Percentiles rank a stretch among this genome's conserved stretches.
Conservation (phyloP, 2,888 invertebrate species). For the Noctua janthina region DNA sequence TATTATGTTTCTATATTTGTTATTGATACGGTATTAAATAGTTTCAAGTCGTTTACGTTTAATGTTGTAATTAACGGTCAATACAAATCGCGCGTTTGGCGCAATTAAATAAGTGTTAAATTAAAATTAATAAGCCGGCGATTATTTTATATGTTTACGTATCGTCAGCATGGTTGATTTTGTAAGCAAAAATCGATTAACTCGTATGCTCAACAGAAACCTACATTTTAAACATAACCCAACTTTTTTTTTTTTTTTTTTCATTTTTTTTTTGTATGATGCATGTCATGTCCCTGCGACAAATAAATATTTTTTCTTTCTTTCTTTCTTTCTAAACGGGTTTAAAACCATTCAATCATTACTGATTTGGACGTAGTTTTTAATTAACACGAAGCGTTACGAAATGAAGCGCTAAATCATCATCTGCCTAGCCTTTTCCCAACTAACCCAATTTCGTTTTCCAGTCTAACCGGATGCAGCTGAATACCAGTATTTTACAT, state of each 20-base stretch:
- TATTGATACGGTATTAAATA: slow-evolving; percentile 31
- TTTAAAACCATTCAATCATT: background rate
- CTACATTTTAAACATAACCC: no score
- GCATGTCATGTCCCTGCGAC: no score
- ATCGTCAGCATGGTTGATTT: background rate
- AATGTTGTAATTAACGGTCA: background rate
- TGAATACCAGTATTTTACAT: no score
- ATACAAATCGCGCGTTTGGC: no score
- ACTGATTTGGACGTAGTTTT: background rate
- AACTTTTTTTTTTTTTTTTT: no score
- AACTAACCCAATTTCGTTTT: no score
- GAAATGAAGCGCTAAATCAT: no score
- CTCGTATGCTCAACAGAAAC: background rate
- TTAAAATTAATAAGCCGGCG: slow-evolving; percentile 13
- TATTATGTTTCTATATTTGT: slow-evolving; percentile 24
- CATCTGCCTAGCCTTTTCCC: no score
- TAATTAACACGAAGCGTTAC: background rate
- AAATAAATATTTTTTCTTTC: no score
- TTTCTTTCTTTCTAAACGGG: no score
- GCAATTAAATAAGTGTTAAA: background rate
- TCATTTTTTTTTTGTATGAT: no score
- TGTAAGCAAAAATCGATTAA: background rate
- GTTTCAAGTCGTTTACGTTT: slow-evolving; percentile 12
- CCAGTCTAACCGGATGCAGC: no score
- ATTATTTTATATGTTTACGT: slow-evolving; percentile 5